Percentiles rank a stretch among this genome's conserved stretches.
These are phyloP conservation scores for Gorsachius goisagi DNA, from an alignment of 2,113 vertebrate species.

Conservation along the genomic window DNA sequence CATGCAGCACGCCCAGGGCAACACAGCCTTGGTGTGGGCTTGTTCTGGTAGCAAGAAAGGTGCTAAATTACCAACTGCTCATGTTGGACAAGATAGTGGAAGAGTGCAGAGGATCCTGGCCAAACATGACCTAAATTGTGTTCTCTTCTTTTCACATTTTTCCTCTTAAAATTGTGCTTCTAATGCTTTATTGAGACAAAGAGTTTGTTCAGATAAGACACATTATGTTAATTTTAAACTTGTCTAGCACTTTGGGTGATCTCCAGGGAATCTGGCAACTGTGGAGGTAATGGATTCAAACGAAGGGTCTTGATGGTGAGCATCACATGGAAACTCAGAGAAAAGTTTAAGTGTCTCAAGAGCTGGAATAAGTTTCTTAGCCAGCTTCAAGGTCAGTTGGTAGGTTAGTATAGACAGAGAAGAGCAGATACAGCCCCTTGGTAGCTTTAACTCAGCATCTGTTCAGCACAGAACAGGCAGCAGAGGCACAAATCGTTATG, in stretches of 20 bases:
- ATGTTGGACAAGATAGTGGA: neutral
- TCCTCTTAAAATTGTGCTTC: neutral
- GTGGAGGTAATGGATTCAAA: neutral
- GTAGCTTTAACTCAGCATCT: neutral
- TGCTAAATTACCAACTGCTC: neutral
- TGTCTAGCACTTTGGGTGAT: neutral
- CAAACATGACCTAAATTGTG: neutral
- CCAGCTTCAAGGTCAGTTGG: neutral
- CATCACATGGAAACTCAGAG: neutral
- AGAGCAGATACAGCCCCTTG: neutral
- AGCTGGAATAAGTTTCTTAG: neutral
- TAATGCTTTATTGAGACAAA: neutral
- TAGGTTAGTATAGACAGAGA: neutral
- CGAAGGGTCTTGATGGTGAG: neutral
- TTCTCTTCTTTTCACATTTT: neutral
- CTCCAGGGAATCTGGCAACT: neutral
- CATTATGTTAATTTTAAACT: neutral
- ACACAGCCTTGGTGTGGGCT: neutral
- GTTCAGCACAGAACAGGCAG: neutral
- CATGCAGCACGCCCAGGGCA: neutral
- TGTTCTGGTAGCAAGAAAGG: neutral
- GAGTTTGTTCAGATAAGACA: neutral
- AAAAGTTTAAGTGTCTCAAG: neutral
- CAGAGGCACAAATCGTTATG: neutral
- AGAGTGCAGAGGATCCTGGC: neutral